Conservation (phyloP, 2,888 invertebrate genomes). For the Hirtodrosophila trivittata region DNA sequence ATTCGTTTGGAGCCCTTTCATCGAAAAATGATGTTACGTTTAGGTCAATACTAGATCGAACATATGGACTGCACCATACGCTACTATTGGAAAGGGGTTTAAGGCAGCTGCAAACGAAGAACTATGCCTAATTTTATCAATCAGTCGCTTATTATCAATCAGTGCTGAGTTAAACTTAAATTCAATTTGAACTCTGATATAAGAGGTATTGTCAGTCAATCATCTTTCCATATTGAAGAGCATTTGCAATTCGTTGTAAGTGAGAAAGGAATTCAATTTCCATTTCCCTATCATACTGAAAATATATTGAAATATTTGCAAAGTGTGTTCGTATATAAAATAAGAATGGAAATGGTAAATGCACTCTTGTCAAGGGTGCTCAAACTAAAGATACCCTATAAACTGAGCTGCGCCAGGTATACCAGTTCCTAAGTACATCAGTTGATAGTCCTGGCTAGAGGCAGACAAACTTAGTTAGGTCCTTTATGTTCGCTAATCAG, state of each 20-base stretch:
- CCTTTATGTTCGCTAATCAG: too few species aligned
- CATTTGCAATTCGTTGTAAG: slow-evolving; percentile 11
- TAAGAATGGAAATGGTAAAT: slow-evolving; percentile 27
- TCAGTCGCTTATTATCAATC: too few species aligned
- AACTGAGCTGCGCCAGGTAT: too few species aligned
- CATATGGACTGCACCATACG: background rate
- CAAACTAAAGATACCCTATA: slow-evolving; percentile 3
- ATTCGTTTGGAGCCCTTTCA: slow-evolving; percentile 18
- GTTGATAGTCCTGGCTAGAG: too few species aligned
- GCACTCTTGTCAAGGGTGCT: background rate
- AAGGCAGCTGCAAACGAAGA: too few species aligned
- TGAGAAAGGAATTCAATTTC: slow-evolving; percentile 9
- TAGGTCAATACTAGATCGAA: slow-evolving; percentile 13
- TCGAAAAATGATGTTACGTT: background rate
- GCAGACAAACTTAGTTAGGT: too few species aligned
- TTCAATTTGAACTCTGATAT: too few species aligned
- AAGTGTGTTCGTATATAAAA: slow-evolving; percentile 40
- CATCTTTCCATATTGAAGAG: slow-evolving; percentile 5
- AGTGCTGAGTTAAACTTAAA: too few species aligned
- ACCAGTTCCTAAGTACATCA: too few species aligned
- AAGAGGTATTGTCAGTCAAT: background rate
- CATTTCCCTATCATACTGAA: slow-evolving; percentile 32
- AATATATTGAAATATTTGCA: slow-evolving; percentile 56
- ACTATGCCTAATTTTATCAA: too few species aligned
- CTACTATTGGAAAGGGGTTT: too few species aligned